phyloP scores from a whole-genome alignment of 2,888 invertebrate genomes.

The Syrista parreyssii region DNA sequence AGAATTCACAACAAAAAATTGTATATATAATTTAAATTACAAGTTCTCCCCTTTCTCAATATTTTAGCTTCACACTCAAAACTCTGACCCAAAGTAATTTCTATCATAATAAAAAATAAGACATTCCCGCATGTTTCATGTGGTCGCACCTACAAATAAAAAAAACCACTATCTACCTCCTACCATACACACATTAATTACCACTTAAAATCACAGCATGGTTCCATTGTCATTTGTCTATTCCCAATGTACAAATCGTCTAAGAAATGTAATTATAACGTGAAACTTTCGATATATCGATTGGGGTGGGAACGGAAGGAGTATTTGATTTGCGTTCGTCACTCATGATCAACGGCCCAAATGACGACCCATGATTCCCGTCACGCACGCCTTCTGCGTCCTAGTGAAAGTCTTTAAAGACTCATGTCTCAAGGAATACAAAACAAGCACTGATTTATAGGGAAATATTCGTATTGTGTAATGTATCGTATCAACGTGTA shows the following conservation, averaged over 20 bases:
- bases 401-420: conserved; percentile 58
- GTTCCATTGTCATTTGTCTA: not conserved
- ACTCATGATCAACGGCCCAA: not conserved
- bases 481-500: conserved; percentile 22
- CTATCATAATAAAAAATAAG: not conserved
- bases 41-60: not conserved
- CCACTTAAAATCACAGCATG: not conserved
- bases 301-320: not conserved
- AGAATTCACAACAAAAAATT: not conserved
- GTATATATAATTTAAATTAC: not conserved
- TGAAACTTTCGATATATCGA: not conserved
- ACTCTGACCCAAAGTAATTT: not conserved
- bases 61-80: not conserved
- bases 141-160: too few species aligned
- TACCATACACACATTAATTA: not conserved
- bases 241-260: not conserved
- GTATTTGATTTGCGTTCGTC: not conserved
- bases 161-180: too few species aligned
- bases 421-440: conserved; percentile 46
- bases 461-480: conserved; percentile 57
- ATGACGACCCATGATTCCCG: conserved; percentile 7
- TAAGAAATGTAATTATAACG: not conserved
- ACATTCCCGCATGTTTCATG: not conserved
- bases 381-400: conserved; percentile 34
- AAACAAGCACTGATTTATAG: conserved; percentile 49